Base-by-base conservation (phyloP, 2,888 invertebrate species). In the Plusia festucae region DNA sequence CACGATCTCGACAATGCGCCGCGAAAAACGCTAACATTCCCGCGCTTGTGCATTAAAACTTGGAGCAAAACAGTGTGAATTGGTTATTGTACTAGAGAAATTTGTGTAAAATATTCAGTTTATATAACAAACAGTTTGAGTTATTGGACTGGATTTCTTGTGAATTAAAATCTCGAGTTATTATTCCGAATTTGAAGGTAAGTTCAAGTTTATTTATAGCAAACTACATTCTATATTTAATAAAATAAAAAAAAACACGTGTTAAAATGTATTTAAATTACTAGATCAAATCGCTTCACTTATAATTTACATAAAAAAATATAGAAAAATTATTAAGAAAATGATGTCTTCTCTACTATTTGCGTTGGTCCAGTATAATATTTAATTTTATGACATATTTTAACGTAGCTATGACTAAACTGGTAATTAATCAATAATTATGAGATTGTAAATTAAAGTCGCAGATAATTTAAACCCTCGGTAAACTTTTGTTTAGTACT, bases 21-120 rank as follows among this genome's bases (percentile, higher is more conserved):
- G 89, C 89, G 91, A 93, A 93, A 90, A 91, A 88, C 65, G 82
- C 84, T 86, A 76, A 88, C 84, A 86, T 91, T 91, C 89, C 87
- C 88, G 91, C 90, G 91, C 85, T 78, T 85, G 90, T 91, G 87
- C 79, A 81, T 80, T 85, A 84, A 65, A 87, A 86, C 85, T 89
- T 86, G 65, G 68, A 84, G 84, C 86, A 90, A 90, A 93, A 92
- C 89, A 90, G 91, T 93, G 93, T 90, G 91, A 91, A 90, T 85
- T 70, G 70, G 84, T 82, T 83, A 58, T 59, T 74, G 72, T 80
- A 84, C 83, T 80, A 82, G 87, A 90, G 85, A 90, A 89, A 89
- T 88, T 89, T 85, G 89, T 90, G 88, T 72, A 85, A 86, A 89
- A 75, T 78, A 66, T 68, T 68, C 68, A 84, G 82, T 87, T 86